These are phyloP conservation scores for Circaetus cinerascens DNA, from an alignment of 2,113 vertebrate species.

Conservation along the genomic window DNA sequence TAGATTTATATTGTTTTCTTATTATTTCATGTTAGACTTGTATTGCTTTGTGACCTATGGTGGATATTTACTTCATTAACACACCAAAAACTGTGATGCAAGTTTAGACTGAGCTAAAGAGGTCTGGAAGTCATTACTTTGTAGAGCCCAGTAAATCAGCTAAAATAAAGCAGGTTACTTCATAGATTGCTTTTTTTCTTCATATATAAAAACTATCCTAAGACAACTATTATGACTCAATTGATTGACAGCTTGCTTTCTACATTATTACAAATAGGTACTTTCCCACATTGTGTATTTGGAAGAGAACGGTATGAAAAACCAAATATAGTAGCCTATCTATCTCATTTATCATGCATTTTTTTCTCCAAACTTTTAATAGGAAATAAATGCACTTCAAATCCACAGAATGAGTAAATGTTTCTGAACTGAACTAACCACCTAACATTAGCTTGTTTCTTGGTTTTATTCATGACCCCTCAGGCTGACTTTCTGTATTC, in stretches of 20 bases:
- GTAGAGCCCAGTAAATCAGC: not conserved
- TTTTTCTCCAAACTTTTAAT: not conserved
- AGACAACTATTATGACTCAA: not conserved
- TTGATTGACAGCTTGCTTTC: not conserved
- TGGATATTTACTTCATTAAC: not conserved
- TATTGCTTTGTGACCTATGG: not conserved
- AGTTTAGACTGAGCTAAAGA: not conserved
- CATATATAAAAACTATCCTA: not conserved
- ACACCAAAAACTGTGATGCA: not conserved
- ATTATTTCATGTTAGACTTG: not conserved
- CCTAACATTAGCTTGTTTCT: not conserved
- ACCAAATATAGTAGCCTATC: not conserved
- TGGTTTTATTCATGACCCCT: not conserved
- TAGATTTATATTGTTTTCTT: not conserved
- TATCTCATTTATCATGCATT: not conserved
- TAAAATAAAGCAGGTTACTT: not conserved
- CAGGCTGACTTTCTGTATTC: not conserved
- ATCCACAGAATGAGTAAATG: not conserved
- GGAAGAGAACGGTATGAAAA: not conserved
- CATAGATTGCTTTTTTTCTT: not conserved
- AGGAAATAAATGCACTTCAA: not conserved
- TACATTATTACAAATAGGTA: not conserved
- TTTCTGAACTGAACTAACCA: not conserved
- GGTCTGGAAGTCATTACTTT: not conserved
- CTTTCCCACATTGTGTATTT: not conserved